Evolutionary conservation across 1,140 invertebrate genomes (phyloP), one percentile per base, ranked within the genome.

Genomic region (Papilio machaon): DNA sequence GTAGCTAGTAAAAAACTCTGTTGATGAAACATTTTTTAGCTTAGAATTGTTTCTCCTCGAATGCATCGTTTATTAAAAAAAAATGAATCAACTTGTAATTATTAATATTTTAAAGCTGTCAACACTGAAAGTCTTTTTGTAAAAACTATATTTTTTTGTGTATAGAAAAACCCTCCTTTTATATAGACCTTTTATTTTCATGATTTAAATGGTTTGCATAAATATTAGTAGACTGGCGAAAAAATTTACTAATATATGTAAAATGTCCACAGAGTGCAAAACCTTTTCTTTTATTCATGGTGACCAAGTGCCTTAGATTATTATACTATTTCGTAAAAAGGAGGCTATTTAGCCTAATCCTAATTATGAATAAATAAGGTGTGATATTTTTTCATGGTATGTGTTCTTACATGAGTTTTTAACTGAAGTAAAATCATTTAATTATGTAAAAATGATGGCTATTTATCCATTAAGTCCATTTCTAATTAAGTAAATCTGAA

Each of bases 231-330:
- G 54, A 58, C n/a, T 58, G 54, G 19, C 9, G 0, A 17, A 58
- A 58, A 58, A 58, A 9, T 17, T 17, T 17, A 17, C 17, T 17
- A 54, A 17, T n/a, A 2, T 58, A 58, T 58, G 17, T 58, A 58
- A 19, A n/a, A 19, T 58, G 54, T n/a, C 17, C 54, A 58, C n/a
- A 2, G 6, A 19, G 7, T 17, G n/a, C 17, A 19, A 58, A 19
- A 6, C 38, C 38, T 7, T 19, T 58, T 9, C n/a, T 58, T 58
- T 58, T 19, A 19, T 58, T 58, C n/a, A 58, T 11, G 9, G n/a
- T 19, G 54, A 58, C 54, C 54, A 58, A 58, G 54, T 58, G 54
- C 54, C 54, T 58, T 58, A 58, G 47, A 49, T 49, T 58, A 19
- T 58, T 19, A n/a, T 19, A 19, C 7, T 58, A n/a, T 58, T 58